A percentile compares a stretch with the other conserved stretches of the same genome.
Conservation (phyloP, 1,140 invertebrate genomes). For the Zaprionus taronus region DNA sequence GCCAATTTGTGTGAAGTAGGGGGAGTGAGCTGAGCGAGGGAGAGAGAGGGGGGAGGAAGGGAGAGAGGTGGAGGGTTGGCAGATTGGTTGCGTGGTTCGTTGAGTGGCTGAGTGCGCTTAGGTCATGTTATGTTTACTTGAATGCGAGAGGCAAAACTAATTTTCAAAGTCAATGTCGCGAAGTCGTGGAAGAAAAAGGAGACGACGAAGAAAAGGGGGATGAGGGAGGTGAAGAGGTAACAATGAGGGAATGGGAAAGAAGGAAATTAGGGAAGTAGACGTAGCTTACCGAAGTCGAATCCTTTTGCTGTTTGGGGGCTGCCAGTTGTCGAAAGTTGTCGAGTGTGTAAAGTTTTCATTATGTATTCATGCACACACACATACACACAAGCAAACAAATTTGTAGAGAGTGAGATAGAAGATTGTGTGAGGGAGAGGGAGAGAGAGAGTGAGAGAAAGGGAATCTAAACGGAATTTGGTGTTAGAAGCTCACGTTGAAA, state of each 20-base stretch:
- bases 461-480: constrained; percentile 38
- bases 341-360: constrained; percentile 75
- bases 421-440: not conserved
- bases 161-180: constrained; percentile 76
- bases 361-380: constrained; percentile 53
- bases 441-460: not conserved
- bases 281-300: not conserved
- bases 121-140: constrained; percentile 13
- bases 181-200: not conserved
- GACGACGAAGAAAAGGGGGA: not conserved
- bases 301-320: constrained; percentile 12
- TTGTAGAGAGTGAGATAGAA: not conserved
- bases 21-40: not conserved
- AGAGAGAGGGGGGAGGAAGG: not conserved
- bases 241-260: not conserved
- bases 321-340: constrained; percentile 19
- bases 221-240: not conserved
- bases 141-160: constrained; percentile 46
- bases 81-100: not conserved
- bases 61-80: not conserved
- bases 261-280: not conserved
- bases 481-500: constrained; percentile 71
- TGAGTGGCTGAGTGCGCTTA: not conserved
- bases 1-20: constrained; percentile 32
- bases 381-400: constrained; percentile 14